Evolutionary conservation across 30 jellyfish, hydroid and myxozoan species (phyloP), one percentile per base, ranked within the genome.

Genomic region (Turritopsis rubra): DNA sequence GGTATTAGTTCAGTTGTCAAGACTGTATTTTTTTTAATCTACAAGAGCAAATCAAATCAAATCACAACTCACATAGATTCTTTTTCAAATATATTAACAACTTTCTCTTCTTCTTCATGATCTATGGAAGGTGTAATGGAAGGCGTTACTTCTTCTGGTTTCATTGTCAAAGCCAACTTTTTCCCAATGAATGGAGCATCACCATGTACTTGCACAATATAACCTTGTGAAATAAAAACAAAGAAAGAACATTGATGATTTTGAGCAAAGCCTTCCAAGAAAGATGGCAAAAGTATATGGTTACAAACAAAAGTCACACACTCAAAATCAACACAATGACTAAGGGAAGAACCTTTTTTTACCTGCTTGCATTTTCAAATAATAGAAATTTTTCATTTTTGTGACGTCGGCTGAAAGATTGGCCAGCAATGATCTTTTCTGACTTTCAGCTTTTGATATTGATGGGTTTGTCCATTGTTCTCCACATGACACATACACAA

Each of bases 391-490:
- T 22, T 87, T 60, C 7, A 91, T 84, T 80, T 85, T 91, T 71
- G 53, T 70, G 26, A 91, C 92, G 54, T 91, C 97, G n/a, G 97
- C 79, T 20, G 94, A 89, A 16, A 91, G 85, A 71, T 72, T 84
- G 8, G 97, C 96, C 86, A 91, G 85, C 66, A 87, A 72, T 52
- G 77, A 29, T 53, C 96, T 76, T 53, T 91, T 75, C 71, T 86
- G 95, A 22, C 86, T 90, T 29, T 90, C 97, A 65, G 93, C 75
- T 31, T 81, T 53, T 1, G 96, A 81, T 70, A 80, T 28, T 41
- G 85, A 29, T 18, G 97, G 97, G 81, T 91, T 72, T 65, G 54
- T 79, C 97, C 97, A 91, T 9, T 77, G 52, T n/a, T 87, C 97
- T 1, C 97, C 97, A 31, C 95, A 79, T 22, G 97, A 91, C 0